Evolutionary conservation across 2,113 vertebrate genomes (phyloP).

Genomic region (Syrmaticus mikado): DNA sequence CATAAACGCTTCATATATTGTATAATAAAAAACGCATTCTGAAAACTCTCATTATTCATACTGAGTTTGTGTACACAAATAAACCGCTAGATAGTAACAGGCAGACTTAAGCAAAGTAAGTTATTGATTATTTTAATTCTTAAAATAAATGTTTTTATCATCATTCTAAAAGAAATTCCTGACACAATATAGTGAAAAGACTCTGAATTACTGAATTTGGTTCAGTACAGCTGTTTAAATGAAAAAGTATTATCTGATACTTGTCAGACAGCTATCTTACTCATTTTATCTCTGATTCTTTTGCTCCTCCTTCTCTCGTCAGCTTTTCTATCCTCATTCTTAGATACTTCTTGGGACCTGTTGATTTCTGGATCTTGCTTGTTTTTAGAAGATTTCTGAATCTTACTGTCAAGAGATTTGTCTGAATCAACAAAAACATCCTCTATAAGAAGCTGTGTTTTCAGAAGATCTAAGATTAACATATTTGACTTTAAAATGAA

Average conservation of each 20-base stretch:
- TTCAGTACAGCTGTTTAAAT: not conserved
- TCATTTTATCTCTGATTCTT: conserved; percentile 34
- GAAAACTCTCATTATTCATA: not conserved
- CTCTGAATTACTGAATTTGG: not conserved
- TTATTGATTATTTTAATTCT: not conserved
- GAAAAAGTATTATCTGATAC: not conserved
- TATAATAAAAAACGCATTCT: not conserved
- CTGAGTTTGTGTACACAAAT: not conserved
- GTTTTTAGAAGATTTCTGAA: conserved; percentile 25
- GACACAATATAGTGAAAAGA: not conserved
- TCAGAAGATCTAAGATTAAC: not conserved
- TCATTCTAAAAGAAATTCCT: not conserved
- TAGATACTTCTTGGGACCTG: not conserved
- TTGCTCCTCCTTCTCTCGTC: conserved; percentile 48
- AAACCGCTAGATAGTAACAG: not conserved
- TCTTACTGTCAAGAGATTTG: conserved; percentile 49
- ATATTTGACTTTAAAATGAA: not conserved
- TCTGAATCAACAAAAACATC: conserved; percentile 34
- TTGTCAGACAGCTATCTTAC: conserved; percentile 57
- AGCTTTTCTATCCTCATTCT: not conserved
- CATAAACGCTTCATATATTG: not conserved
- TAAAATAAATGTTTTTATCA: not conserved
- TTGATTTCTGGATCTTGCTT: not conserved
- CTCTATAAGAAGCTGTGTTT: not conserved
- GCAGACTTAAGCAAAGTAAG: not conserved